phyloP scores from a whole-genome alignment of 2,888 invertebrate genomes.

The Phalera bucephala region DNA sequence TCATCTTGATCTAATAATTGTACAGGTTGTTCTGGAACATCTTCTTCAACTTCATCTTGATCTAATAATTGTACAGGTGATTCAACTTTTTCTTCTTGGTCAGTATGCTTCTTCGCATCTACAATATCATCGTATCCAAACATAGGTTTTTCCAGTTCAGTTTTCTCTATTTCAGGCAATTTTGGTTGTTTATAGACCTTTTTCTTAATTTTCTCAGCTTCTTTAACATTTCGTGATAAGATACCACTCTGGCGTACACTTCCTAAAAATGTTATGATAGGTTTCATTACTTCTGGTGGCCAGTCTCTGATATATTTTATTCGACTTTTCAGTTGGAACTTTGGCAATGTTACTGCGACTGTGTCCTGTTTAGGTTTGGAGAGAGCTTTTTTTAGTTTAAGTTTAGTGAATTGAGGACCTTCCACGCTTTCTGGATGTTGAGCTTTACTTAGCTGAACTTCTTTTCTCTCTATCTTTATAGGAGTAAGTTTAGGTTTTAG shows the following conservation, averaged over 20 bases:
- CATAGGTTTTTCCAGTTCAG: conserved; percentile 81
- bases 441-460: conserved; percentile 84
- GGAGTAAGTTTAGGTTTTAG: conserved; percentile 63
- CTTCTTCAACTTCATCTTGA: conserved; percentile 42
- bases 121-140: conserved; percentile 78
- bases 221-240: conserved; percentile 87
- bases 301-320: conserved; percentile 84
- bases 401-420: conserved; percentile 85
- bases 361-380: conserved; percentile 74
- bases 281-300: conserved; percentile 82
- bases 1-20: conserved; percentile 51
- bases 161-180: conserved; percentile 79
- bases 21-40: conserved; percentile 67
- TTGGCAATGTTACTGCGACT: conserved; percentile 79
- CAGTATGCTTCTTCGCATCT: conserved; percentile 52
- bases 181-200: conserved; percentile 82
- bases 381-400: conserved; percentile 86
- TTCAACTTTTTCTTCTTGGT: conserved; percentile 18
- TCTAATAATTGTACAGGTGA: conserved; percentile 30
- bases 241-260: conserved; percentile 85
- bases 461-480: conserved; percentile 85
- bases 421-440: conserved; percentile 85
- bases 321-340: conserved; percentile 88
- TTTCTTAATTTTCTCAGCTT: conserved; percentile 85
- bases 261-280: conserved; percentile 78